Base-by-base conservation (phyloP, 2,888 invertebrate genomes). In the Seira sanloemensis region DNA sequence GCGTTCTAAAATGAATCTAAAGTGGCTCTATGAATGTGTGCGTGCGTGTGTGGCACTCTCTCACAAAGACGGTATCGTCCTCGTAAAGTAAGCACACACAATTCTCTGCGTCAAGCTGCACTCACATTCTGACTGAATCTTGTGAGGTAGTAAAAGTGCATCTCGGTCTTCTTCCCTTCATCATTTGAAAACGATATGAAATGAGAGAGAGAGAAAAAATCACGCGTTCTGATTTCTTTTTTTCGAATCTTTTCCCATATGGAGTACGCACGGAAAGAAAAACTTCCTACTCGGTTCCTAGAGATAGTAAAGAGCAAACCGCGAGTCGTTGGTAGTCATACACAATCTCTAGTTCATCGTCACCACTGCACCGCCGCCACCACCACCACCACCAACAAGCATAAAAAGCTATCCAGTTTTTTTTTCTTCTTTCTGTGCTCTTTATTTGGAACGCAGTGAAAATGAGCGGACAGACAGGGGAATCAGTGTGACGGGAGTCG, bases 401-500 rank as follows among this genome's bases (percentile, higher is more conserved):
- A n/a, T n/a, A n/a, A n/a, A 50, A 50, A 50, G 50, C 50, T n/a
- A 50, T 50, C 50, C 50, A 50, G 50, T 50, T 50, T 50, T 50
- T n/a, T n/a, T 50, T 18, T 50, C 50, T 50, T n/a, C n/a, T n/a
- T n/a, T n/a, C n/a, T n/a, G n/a, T 50, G 50, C 50, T 50, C 50
- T 50, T n/a, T 50, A 50, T 50, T 50, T 16, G 50, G 16, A 50
- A 50, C 50, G n/a, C n/a, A n/a, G n/a, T n/a, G n/a, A n/a, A n/a
- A n/a, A n/a, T n/a, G n/a, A n/a, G n/a, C n/a, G n/a, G n/a, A n/a
- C n/a, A n/a, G n/a, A n/a, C 50, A 7, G 2, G 50, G 50, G 2
- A n/a, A n/a, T 50, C 50, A 50, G 50, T 50, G 50, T 50, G 50
- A 12, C 50, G 16, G 50, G 50, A 50, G 50, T 50, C 50, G 50